A percentile compares a stretch with the other conserved stretches of the same genome.
phyloP scores from a whole-genome alignment of 2,113 vertebrate species.

The Charadrius vociferus region DNA sequence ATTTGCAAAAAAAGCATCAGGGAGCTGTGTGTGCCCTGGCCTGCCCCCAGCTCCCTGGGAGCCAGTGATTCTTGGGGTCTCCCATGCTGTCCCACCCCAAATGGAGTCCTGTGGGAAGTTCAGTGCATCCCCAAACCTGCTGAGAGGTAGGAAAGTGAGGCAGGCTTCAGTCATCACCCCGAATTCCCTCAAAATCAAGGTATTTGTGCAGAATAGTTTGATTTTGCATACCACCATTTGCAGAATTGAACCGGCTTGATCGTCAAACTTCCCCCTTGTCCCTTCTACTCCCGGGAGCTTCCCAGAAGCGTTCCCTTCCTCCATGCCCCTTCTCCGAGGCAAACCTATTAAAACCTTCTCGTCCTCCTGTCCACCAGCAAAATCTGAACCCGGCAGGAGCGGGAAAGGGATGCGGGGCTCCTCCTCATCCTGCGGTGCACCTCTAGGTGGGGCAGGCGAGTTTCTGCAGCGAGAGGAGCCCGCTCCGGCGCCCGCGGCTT shows the following conservation, averaged over 20 bases:
- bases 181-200: background rate
- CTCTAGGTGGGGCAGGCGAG: conserved; percentile 78
- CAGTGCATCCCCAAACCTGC: background rate
- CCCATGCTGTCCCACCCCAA: fast-evolving
- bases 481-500: background rate
- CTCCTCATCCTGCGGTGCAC: conserved; percentile 28
- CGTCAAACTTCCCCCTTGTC: background rate
- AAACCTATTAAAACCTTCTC: background rate
- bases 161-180: background rate
- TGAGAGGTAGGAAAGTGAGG: background rate
- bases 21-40: background rate
- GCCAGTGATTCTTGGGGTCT: background rate
- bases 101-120: background rate
- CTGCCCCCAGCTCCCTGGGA: background rate
- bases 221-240: background rate
- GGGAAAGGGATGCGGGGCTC: background rate
- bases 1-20: background rate
- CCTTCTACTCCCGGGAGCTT: background rate
- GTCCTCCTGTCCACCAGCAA: background rate
- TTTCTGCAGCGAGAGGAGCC: conserved; percentile 7
- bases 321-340: background rate
- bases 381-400: background rate
- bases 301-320: background rate
- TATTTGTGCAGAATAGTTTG: background rate
- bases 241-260: background rate